Base-by-base conservation (phyloP, 2,888 invertebrate species). In the Eristalis pertinax region DNA sequence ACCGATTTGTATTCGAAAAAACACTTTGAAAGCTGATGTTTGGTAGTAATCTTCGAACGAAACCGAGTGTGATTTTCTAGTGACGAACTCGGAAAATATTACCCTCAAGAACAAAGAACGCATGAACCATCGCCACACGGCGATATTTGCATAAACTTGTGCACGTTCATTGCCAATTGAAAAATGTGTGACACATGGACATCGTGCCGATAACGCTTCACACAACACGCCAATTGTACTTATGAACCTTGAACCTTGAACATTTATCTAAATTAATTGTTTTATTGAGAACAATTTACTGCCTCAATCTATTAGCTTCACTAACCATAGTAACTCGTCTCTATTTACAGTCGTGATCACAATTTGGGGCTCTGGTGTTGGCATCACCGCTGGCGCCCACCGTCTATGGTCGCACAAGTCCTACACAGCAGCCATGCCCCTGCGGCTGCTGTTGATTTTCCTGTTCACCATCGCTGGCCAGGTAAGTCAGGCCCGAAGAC, bases 381-480 rank as follows among this genome's bases (percentile, higher is more conserved):
- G 97, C 13, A 96, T 97, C 89, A 97, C 97, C 15, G 97, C 97
- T 7, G 97, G 97, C 68, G 97, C 95, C 1, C 97, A 97, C 91
- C 94, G 97, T 82, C 94, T 97, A 84, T 97, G 97, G 97, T 96
- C 97, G 0, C 97, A 97, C 91, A 94, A 96, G 89, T 95, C 97
- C 0, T 97, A 96, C 92, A 95, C 95, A 89, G 97, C 97, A 10
- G 95, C 94, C 88, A 94, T 96, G 93, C 96, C 96, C 0, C 93
- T 97, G 85, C 93, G 96, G 81, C 92, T 96, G 68, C 91, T 97
- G 24, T 94, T 97, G 69, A 94, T 96, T 11, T 91, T 96, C 70
- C 94, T 97, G 38, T 97, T 97, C 91, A 96, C 97, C 3, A 95
- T 97, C 85, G 96, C 96, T 2, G 97, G 97, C 88, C 97, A 97